These are phyloP conservation scores for Caradrina kadenii DNA, from an alignment of 2,888 invertebrate genomes.

Conservation along the genomic window DNA sequence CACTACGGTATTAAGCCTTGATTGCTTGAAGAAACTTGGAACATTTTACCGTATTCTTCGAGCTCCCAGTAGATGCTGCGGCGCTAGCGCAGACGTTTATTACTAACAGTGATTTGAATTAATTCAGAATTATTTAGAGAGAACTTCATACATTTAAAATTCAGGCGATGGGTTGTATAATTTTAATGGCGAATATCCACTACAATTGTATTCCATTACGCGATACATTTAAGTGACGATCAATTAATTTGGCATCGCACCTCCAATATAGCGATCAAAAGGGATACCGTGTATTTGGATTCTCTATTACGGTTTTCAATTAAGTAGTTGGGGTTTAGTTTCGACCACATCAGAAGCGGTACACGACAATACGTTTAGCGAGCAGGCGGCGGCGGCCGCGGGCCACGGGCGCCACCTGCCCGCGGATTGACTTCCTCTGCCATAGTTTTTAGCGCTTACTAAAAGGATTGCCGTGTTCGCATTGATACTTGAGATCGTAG, in stretches of 20 bases:
- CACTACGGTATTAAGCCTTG: conserved; percentile 91
- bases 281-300: conserved; percentile 86
- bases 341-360: conserved; percentile 81
- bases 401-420: conserved; percentile 71
- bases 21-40: conserved; percentile 90
- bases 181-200: conserved; percentile 54
- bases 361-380: conserved; percentile 89
- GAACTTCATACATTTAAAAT: conserved; percentile 66
- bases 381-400: conserved; percentile 71
- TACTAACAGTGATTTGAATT: conserved; percentile 87
- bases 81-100: conserved; percentile 87
- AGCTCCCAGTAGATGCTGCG: conserved; percentile 88
- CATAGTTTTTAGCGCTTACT: conserved; percentile 85
- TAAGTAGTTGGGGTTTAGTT: conserved; percentile 88
- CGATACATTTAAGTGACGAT: conserved; percentile 71
- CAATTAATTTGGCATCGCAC: conserved; percentile 80
- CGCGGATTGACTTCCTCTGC: conserved; percentile 82
- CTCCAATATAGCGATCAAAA: conserved; percentile 82
- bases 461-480: conserved; percentile 89
- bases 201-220: conserved; percentile 73
- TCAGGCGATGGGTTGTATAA: conserved; percentile 48
- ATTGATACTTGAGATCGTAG: conserved; percentile 79
- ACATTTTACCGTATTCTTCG: conserved; percentile 90
- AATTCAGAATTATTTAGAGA: conserved; percentile 80
- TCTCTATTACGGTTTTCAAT: conserved; percentile 88